Percentiles rank a stretch among this genome's conserved stretches.
Evolutionary conservation across 2,888 invertebrate species (phyloP).

Genomic region (Drosophila fulvimacula): DNA sequence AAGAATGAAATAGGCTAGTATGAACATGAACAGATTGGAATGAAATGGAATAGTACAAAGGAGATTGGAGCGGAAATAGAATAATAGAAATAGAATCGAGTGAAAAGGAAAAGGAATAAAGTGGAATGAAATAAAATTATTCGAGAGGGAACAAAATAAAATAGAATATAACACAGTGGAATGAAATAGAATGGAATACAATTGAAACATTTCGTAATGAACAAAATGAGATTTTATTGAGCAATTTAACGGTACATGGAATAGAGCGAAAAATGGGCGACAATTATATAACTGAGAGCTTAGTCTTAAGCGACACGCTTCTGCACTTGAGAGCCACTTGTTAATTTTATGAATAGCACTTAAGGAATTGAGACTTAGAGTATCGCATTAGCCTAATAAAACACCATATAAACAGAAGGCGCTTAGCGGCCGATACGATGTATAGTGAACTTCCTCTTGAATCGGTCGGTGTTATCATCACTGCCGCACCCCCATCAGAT

Average conservation of each 20-base stretch:
- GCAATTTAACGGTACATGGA: not conserved
- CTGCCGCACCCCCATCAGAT: slow-evolving; percentile 17
- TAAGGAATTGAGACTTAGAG: not conserved
- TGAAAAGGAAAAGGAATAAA: not conserved
- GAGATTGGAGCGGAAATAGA: not conserved
- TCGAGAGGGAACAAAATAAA: not conserved
- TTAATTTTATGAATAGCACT: slow-evolving; percentile 12
- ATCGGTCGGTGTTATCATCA: slow-evolving; percentile 31
- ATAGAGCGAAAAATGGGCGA: not conserved
- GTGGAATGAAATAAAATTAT: not conserved
- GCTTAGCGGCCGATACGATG: slow-evolving; percentile 10
- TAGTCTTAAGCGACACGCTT: not conserved
- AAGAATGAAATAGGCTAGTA: not conserved
- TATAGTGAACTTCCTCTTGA: slow-evolving; percentile 16
- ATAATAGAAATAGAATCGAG: not conserved
- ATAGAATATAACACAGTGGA: not conserved
- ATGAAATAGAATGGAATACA: not conserved
- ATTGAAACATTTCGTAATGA: not conserved
- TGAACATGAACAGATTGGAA: not conserved
- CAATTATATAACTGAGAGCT: not conserved
- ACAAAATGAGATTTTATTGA: not conserved
- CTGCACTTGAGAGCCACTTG: not conserved
- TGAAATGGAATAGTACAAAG: not conserved
- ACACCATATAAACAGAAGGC: not conserved
- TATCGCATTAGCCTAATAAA: slow-evolving; percentile 8